phyloP scores from a whole-genome alignment of 1,140 invertebrate genomes.

The Drosophila nigromelanica region DNA sequence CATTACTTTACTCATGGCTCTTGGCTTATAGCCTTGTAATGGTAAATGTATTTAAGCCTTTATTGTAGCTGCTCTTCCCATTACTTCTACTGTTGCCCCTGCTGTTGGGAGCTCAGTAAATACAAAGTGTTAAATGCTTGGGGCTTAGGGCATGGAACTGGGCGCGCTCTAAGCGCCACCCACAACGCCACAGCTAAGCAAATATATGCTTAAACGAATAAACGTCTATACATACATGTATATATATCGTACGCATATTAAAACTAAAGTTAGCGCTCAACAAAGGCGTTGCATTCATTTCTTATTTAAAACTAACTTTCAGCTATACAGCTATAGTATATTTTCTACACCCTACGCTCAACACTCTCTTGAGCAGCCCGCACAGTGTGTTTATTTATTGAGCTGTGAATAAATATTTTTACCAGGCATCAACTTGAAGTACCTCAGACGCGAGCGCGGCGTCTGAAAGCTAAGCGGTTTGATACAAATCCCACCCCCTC shows the following conservation, averaged over 20 bases:
- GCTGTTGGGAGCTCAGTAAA: constrained; percentile 52
- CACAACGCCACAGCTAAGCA: constrained; percentile 43
- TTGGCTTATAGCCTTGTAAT: constrained; percentile 50
- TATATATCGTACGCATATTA: constrained; percentile 41
- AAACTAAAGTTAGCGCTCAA: constrained; percentile 56
- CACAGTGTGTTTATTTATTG: constrained; percentile 72
- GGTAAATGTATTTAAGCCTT: constrained; percentile 67
- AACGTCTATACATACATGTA: not conserved
- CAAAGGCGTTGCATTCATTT: constrained; percentile 70
- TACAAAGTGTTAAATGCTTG: constrained; percentile 76
- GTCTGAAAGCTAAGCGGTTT: constrained; percentile 32
- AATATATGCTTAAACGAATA: constrained; percentile 39
- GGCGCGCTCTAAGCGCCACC: constrained; percentile 19
- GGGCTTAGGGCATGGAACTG: constrained; percentile 25
- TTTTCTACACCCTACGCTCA: not conserved
- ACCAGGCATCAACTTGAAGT: constrained; percentile 53
- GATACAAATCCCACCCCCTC: constrained; percentile 12
- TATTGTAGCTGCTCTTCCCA: constrained; percentile 27
- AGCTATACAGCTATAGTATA: not conserved
- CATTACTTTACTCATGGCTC: constrained; percentile 34
- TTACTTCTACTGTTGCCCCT: constrained; percentile 30
- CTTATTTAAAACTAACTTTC: constrained; percentile 71
- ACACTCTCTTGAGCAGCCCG: not conserved
- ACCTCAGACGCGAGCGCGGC: constrained; percentile 27
- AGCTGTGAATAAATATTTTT: constrained; percentile 79